Evolutionary conservation across 2,888 invertebrate genomes (phyloP), one percentile per base, ranked within the genome.

Genomic region (Zygothrica quintamaculata): DNA sequence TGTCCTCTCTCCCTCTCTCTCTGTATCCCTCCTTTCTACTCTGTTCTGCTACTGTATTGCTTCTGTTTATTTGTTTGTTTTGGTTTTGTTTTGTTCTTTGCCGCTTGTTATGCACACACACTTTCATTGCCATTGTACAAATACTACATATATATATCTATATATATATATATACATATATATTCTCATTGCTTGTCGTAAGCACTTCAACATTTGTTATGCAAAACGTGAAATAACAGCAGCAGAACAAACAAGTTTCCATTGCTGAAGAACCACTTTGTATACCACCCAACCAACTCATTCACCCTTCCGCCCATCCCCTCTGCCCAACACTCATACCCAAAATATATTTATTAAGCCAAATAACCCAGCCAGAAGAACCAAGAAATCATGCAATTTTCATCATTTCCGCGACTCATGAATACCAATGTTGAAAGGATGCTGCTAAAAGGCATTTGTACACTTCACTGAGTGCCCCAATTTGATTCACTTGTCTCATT

Each of bases 161-260:
- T n/a, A n/a, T n/a, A n/a, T n/a, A n/a, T n/a, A n/a, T n/a, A n/a
- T n/a, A n/a, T n/a, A n/a, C n/a, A n/a, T 22, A 51, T 52, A 40
- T 43, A 26, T 46, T 56, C 65, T 26, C 42, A 25, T 60, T 66
- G 25, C 59, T 33, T 58, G 57, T 61, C 59, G 40, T 65, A 2
- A 22, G 55, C 53, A 62, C 76, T 40, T 53, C 68, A 68, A 71
- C 82, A 76, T 85, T 79, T 86, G 76, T 76, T 86, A 86, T 86
- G 80, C 84, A 82, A 80, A 79, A 71, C 71, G 65, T 65, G 71
- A 64, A 68, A 58, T 47, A 74, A 68, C 76, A 82, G 62, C 62
- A 69, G 52, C 66, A 74, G 77, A 71, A 44, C 69, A 59, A 59
- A 61, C 65, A 61, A 44, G 48, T 52, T 43, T 48, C 25, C 37